phyloP scores from a whole-genome alignment of 1,140 invertebrate genomes.

The Eulimnadia texana region DNA sequence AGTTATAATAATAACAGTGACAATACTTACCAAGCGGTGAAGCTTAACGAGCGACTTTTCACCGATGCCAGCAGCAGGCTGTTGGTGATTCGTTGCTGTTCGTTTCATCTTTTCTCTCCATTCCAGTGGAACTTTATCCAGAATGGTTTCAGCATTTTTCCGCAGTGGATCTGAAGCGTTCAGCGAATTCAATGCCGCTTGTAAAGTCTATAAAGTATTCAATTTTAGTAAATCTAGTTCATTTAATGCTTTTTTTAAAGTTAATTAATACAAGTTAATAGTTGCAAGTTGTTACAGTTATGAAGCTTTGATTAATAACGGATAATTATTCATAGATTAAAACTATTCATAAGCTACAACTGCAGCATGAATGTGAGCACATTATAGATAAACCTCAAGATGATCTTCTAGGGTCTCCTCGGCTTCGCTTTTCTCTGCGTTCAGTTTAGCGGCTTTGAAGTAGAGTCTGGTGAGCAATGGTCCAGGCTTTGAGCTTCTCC shows the following conservation, averaged over 20 bases:
- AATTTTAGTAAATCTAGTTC: no score
- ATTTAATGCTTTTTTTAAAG: background rate
- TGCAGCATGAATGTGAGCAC: no score
- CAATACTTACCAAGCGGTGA: conserved; percentile 55
- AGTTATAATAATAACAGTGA: no score
- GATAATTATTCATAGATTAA: no score
- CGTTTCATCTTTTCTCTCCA: conserved; percentile 53
- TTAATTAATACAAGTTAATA: background rate
- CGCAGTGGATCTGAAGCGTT: conserved; percentile 32
- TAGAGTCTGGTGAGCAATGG: conserved; percentile 76
- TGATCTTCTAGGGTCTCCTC: conserved; percentile 92
- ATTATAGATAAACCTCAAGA: no score
- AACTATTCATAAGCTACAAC: no score
- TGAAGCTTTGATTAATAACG: no score
- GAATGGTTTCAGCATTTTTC: conserved; percentile 57
- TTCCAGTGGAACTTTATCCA: conserved; percentile 68
- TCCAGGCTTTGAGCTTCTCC: conserved; percentile 62
- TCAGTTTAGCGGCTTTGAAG: conserved; percentile 94
- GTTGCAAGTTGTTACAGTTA: no score
- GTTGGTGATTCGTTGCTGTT: conserved; percentile 28
- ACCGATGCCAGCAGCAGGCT: conserved; percentile 31
- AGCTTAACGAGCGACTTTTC: conserved; percentile 67
- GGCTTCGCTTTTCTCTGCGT: conserved; percentile 89
- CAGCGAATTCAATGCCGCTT: conserved; percentile 20
- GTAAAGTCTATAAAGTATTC: conserved; percentile 11